phyloP scores from a whole-genome alignment of 2,113 vertebrate genomes.

The Pluvialis apricaria region DNA sequence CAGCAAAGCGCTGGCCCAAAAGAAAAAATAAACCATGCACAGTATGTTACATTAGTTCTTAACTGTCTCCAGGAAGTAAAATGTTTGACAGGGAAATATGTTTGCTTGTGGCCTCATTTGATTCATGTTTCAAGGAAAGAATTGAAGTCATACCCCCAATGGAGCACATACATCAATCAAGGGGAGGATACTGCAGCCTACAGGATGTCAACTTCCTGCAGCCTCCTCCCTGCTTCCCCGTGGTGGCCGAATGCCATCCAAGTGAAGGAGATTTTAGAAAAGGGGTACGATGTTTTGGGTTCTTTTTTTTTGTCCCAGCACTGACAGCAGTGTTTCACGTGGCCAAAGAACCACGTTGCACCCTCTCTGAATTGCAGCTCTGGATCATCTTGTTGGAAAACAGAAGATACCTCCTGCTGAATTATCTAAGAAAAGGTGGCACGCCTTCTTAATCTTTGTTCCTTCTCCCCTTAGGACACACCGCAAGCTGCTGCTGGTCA shows the following conservation, averaged over 20 bases:
- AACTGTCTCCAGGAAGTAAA: constrained; percentile 50
- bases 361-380: background rate
- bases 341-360: background rate
- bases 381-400: background rate
- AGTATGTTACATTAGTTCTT: constrained; percentile 23
- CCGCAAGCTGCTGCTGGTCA: background rate
- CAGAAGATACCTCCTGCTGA: background rate
- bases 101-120: constrained; percentile 37
- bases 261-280: background rate
- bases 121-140: constrained; percentile 49
- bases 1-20: background rate
- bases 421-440: background rate
- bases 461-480: background rate
- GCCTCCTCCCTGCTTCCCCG: background rate
- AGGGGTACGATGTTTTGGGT: background rate
- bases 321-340: background rate
- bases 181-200: background rate
- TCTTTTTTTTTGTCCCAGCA: background rate
- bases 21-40: background rate
- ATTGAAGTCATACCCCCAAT: constrained; percentile 45
- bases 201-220: background rate
- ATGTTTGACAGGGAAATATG: constrained; percentile 53
- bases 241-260: background rate
- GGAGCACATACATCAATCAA: background rate
- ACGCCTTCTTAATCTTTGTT: background rate